phyloP scores from a whole-genome alignment of 1,140 invertebrate species.

The Platorchestia sp. region DNA sequence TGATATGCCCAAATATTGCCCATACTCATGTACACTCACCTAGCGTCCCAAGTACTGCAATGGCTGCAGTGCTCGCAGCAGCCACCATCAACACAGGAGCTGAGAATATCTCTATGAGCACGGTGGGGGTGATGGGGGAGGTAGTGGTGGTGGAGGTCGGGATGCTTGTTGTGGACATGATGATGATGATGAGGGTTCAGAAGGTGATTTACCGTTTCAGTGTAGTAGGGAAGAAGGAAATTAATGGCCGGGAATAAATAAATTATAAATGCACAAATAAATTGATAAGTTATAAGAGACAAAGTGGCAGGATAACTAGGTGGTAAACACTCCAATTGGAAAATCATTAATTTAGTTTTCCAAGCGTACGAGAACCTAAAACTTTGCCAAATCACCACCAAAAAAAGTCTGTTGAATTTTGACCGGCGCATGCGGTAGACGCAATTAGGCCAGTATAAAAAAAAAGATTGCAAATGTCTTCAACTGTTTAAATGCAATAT shows the following conservation, averaged over 20 bases:
- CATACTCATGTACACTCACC: not conserved
- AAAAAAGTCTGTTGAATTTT: not conserved
- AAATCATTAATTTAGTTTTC: not conserved
- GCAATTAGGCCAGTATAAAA: not conserved
- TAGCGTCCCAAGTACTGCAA: not conserved
- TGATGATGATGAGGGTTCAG: not conserved
- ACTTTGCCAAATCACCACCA: not conserved
- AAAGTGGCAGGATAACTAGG: not conserved
- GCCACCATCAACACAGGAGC: slow-evolving; percentile 1
- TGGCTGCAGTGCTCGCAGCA: not conserved
- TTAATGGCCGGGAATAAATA: not conserved
- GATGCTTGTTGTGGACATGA: not conserved
- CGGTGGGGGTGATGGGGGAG: not conserved
- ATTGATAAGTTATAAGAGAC: not conserved
- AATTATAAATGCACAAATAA: not conserved
- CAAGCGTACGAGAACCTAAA: not conserved
- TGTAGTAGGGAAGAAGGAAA: not conserved
- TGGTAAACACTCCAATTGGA: not conserved
- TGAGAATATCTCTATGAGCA: slow-evolving; percentile 8
- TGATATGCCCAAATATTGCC: not conserved
- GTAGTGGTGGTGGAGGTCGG: not conserved
- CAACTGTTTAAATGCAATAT: no score
- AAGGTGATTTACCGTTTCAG: no score
- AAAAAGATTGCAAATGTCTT: not conserved
- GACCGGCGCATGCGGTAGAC: not conserved